Percentiles rank a stretch among this genome's conserved stretches.
phyloP scores from a whole-genome alignment of 2,888 invertebrate genomes.

The Ptilodon capucinus region DNA sequence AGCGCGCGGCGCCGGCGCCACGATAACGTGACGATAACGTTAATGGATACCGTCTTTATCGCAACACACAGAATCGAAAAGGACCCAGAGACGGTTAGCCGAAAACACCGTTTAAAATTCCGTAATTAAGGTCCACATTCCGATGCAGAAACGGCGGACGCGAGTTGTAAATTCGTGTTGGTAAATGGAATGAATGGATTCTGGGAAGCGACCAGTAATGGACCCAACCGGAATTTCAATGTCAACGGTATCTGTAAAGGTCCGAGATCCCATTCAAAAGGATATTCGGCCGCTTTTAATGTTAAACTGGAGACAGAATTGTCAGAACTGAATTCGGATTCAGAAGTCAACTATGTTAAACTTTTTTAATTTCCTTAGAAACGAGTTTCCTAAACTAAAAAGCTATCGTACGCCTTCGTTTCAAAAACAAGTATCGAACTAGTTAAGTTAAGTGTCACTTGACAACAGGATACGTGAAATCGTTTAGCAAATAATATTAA shows the following conservation, averaged over 20 bases:
- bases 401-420: too few species aligned
- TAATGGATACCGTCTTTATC: conserved; percentile 77
- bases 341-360: too few species aligned
- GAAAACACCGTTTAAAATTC: conserved; percentile 20
- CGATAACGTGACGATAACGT: conserved; percentile 74
- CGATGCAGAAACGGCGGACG: conserved; percentile 18
- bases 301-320: neutral
- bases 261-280: conserved; percentile 50
- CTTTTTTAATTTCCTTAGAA: too few species aligned
- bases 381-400: too few species aligned
- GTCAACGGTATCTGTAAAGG: conserved; percentile 62
- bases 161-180: conserved; percentile 32
- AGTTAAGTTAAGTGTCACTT: neutral
- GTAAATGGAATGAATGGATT: conserved; percentile 72
- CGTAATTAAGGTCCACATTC: conserved; percentile 49
- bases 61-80: conserved; percentile 32
- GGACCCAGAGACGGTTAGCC: neutral
- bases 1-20: conserved; percentile 72
- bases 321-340: neutral
- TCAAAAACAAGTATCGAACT: too few species aligned
- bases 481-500: neutral
- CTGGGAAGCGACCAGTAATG: conserved; percentile 73
- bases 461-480: neutral
- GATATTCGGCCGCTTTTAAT: conserved; percentile 16
- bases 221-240: conserved; percentile 68